Conservation (phyloP, 2,113 vertebrate species). For the Cervus canadensis region DNA sequence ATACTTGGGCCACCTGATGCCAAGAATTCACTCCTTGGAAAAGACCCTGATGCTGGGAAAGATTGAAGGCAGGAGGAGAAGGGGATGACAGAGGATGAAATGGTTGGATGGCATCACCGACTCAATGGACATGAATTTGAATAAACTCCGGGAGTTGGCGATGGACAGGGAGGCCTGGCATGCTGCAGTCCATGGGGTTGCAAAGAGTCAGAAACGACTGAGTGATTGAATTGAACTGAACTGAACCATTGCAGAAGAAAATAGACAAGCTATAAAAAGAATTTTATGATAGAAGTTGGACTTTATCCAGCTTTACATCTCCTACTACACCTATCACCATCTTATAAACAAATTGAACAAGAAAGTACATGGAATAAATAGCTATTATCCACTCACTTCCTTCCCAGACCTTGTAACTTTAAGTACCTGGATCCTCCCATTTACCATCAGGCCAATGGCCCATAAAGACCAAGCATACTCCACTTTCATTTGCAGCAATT, state of each 20-base stretch:
- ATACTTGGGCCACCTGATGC: not conserved
- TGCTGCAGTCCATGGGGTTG: not conserved
- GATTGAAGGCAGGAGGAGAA: not conserved
- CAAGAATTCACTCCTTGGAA: not conserved
- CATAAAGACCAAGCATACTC: not conserved
- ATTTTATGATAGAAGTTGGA: not conserved
- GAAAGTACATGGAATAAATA: not conserved
- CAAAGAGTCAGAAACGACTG: not conserved
- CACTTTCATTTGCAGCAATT: not conserved
- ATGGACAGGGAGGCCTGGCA: not conserved
- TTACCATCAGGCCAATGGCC: not conserved
- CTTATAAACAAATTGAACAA: not conserved
- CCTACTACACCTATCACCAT: not conserved
- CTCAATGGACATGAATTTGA: not conserved
- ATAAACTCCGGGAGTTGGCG: not conserved
- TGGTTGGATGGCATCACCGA: not conserved
- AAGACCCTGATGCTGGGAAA: not conserved
- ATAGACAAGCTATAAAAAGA: not conserved
- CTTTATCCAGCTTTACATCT: not conserved
- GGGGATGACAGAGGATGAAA: not conserved
- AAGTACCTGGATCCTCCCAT: not conserved
- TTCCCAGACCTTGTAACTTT: not conserved
- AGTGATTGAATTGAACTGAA: not conserved
- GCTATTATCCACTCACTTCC: not conserved
- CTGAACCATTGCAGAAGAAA: not conserved